A percentile compares a stretch with the other conserved stretches of the same genome.
These are phyloP conservation scores for Hemistola chrysoprasaria DNA, from an alignment of 2,888 invertebrate species.

Conservation along the genomic window DNA sequence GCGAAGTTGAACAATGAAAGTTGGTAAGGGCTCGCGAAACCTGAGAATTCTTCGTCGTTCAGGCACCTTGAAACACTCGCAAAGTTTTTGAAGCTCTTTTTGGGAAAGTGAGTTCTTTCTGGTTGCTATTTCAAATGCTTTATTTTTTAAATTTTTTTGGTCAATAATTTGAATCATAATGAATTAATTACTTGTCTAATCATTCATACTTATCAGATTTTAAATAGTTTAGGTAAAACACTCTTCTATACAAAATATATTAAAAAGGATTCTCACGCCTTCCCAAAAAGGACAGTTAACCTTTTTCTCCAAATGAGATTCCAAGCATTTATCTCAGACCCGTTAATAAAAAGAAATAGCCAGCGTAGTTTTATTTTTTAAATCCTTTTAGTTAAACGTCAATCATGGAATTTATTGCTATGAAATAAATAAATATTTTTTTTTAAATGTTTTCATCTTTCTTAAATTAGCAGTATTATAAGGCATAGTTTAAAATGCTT, in stretches of 20 bases:
- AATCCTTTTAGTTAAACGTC: conserved; percentile 27
- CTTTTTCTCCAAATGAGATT: conserved; percentile 42
- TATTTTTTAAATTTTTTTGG: no score
- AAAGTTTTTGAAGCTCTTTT: neutral
- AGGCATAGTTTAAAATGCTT: conserved; percentile 2
- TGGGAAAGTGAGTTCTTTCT: neutral
- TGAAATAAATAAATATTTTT: no score
- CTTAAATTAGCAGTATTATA: no score
- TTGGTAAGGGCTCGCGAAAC: conserved; percentile 11
- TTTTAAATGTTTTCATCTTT: no score
- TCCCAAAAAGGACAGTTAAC: conserved; percentile 25
- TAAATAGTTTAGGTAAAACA: no score
- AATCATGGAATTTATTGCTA: conserved; percentile 19
- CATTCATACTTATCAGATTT: no score
- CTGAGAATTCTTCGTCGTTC: neutral
- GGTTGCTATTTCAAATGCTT: neutral
- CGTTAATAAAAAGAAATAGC: conserved; percentile 40
- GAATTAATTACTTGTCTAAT: no score
- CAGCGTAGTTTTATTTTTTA: neutral
- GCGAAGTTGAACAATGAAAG: conserved; percentile 15
- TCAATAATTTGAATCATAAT: no score
- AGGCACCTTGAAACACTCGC: no score
- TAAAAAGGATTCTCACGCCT: conserved; percentile 20
- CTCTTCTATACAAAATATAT: no score
- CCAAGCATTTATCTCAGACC: conserved; percentile 49